These are phyloP conservation scores for Trichoplusia ni DNA, from an alignment of 1,140 invertebrate genomes.

Conservation along the genomic window DNA sequence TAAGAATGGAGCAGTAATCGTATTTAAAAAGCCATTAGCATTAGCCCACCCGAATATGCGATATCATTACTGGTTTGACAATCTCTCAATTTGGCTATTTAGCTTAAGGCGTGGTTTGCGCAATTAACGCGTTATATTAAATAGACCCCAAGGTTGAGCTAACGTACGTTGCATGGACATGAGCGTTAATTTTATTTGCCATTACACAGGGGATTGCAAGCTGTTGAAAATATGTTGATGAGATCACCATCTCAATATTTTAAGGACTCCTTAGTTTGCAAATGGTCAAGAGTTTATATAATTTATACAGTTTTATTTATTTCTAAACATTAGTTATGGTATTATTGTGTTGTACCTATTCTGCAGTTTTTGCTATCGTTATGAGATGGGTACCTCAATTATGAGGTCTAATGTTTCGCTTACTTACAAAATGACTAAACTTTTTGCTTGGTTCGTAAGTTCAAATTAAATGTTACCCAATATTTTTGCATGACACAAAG, in stretches of 20 bases:
- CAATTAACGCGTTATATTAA: slow-evolving; percentile 19
- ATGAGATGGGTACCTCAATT: no score
- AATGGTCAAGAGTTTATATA: not conserved
- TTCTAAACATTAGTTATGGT: no score
- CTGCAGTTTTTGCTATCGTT: no score
- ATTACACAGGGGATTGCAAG: slow-evolving; percentile 23
- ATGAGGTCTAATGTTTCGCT: no score
- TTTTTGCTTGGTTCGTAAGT: no score
- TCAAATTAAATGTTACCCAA: no score
- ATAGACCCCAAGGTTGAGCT: slow-evolving; percentile 24
- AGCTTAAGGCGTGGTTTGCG: slow-evolving; percentile 23
- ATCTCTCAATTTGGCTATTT: not conserved
- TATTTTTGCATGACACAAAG: no score
- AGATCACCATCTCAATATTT: slow-evolving; percentile 6
- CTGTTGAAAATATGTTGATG: slow-evolving; percentile 1
- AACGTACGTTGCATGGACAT: not conserved
- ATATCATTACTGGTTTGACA: slow-evolving; percentile 15
- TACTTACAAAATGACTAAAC: no score
- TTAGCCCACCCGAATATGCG: not conserved
- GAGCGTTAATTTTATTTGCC: slow-evolving; percentile 30
- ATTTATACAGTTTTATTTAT: no score
- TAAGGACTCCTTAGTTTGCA: not conserved
- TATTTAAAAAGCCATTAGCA: no score
- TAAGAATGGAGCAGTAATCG: no score
- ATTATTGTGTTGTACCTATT: no score